Conservation (phyloP, 2,797 vertebrate species). For the Amazonetta brasiliensis region DNA sequence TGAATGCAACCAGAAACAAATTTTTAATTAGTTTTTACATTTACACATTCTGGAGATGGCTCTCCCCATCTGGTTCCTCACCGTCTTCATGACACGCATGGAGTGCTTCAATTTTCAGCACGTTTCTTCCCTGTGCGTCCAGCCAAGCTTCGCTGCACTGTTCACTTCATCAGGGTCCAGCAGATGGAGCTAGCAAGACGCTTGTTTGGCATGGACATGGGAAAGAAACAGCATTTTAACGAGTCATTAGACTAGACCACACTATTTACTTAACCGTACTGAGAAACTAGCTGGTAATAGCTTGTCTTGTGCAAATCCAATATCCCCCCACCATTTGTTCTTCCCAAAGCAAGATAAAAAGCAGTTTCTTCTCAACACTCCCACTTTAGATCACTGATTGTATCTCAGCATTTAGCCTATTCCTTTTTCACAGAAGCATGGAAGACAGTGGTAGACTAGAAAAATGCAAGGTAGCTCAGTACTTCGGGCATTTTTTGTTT, state of each 20-base stretch:
- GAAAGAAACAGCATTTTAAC: neutral
- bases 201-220: neutral
- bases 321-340: neutral
- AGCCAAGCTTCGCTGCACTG: neutral
- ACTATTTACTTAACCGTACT: neutral
- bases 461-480: neutral
- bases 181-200: constrained; percentile 30
- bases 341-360: neutral
- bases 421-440: neutral
- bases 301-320: neutral
- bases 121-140: accelerated
- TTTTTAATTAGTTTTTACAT: neutral
- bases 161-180: neutral
- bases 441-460: neutral
- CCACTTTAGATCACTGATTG: neutral
- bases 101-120: neutral
- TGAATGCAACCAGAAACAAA: neutral
- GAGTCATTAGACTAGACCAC: accelerated
- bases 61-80: neutral
- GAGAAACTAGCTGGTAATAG: neutral
- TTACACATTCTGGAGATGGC: neutral
- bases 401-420: neutral
- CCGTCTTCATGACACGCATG: neutral
- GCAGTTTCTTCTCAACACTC: neutral
- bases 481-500: accelerated